Evolutionary conservation across 1,140 invertebrate species (phyloP), one percentile per base, ranked within the genome.

Genomic region (Drosophila nigrodunni): DNA sequence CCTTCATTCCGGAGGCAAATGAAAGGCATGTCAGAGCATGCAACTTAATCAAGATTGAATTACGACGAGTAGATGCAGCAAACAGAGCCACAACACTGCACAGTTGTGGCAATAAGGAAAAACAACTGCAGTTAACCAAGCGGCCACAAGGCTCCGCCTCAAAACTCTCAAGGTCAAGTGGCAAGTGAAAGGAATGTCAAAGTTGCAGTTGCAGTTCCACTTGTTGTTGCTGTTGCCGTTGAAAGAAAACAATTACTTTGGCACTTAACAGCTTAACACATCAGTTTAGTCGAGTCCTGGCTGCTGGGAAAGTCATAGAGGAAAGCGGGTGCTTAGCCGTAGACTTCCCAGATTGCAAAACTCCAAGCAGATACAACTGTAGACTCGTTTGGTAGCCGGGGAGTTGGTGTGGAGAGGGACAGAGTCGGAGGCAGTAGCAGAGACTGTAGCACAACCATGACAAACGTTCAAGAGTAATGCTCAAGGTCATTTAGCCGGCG

Each of bases 171-270:
- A 87, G 82, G 85, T 90, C 85, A 89, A 89, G 80, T 80, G 81
- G 70, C 83, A 88, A 87, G 80, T 79, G 83, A 88, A 86, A 86
- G 82, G 75, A 77, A 77, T 67, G 83, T 70, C 79, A 74, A 71
- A 65, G 43, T 61, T 37, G 50, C 13, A 46, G 70, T 39, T 74
- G 78, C 39, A 50, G 35, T 25, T 72, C 65, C 62, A 73, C 73
- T 50, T 73, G 55, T 43, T 69, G 60, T 35, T 54, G 68, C 21
- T 71, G 62, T 58, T 67, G 72, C 54, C 72, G 81, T 62, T 82
- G 88, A 91, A 91, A 88, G 89, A 91, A 91, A 91, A 91, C 88
- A 91, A 88, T 91, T 89, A 88, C 80, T 91, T 85, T 85, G 88
- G 75, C 88, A 91, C 89, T 91, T 91, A 91, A 82, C 88, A 90